Evolutionary conservation across 2,888 invertebrate species (phyloP).

Genomic region (Luffia ferchaultella): DNA sequence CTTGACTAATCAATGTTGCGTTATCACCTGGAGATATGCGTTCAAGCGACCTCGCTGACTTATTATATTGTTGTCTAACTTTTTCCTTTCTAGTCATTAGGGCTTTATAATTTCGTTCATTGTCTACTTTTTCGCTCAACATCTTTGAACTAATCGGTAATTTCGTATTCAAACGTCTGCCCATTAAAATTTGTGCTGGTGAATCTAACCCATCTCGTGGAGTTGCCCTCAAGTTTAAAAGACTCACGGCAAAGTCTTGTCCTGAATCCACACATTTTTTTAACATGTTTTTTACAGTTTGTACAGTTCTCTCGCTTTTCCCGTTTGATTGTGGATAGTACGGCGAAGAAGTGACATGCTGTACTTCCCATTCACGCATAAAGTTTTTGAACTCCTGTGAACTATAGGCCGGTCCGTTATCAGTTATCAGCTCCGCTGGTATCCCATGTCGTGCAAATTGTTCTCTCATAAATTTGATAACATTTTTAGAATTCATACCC

Average conservation of each 20-base stretch:
- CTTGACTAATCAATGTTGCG: too few species aligned
- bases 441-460: constrained; percentile 2
- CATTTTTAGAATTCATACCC: background rate
- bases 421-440: background rate
- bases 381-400: constrained; percentile 7
- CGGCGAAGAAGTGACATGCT: constrained; percentile 7
- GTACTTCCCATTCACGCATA: constrained; percentile 9
- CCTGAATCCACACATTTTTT: constrained; percentile 6
- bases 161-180: constrained; percentile 2
- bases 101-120: background rate
- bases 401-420: constrained; percentile 3
- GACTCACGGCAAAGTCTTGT: constrained; percentile 4
- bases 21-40: too few species aligned
- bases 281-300: constrained; percentile 8
- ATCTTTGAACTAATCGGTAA: background rate
- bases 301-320: constrained; percentile 5
- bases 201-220: background rate
- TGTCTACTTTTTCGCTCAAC: background rate
- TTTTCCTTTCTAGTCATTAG: too few species aligned
- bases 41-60: too few species aligned
- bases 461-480: background rate
- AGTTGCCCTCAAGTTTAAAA: constrained; percentile 6
- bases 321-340: constrained; percentile 3
- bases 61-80: too few species aligned
- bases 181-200: constrained; percentile 4